These are phyloP conservation scores for Doryteuthis pealeii DNA, from an alignment of 1,140 invertebrate genomes.

Conservation along the genomic window DNA sequence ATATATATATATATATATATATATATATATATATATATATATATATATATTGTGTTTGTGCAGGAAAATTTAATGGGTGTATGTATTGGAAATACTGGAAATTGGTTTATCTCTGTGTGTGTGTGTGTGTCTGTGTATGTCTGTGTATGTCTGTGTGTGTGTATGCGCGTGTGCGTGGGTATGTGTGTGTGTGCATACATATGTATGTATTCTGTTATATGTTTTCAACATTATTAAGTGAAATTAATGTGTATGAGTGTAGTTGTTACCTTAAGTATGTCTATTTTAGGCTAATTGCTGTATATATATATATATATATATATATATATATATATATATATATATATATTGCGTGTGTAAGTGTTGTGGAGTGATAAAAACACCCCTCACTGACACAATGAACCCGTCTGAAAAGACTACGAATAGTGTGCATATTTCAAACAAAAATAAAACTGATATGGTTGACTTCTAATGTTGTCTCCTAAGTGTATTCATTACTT, in stretches of 20 bases:
- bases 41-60: too few species aligned
- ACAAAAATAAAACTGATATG: too few species aligned
- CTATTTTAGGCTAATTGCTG: background rate
- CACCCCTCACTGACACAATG: too few species aligned
- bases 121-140: background rate
- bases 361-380: too few species aligned
- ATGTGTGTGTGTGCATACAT: background rate
- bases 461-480: too few species aligned
- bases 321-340: too few species aligned
- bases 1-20: too few species aligned
- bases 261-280: background rate
- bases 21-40: constrained; percentile 1
- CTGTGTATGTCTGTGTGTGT: background rate
- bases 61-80: background rate
- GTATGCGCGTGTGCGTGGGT: background rate
- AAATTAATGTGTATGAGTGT: background rate
- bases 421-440: too few species aligned
- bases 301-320: too few species aligned
- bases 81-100: background rate
- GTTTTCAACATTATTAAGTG: background rate
- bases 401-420: too few species aligned
- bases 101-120: background rate
- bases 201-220: background rate
- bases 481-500: too few species aligned
- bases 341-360: too few species aligned